Evolutionary conservation across 2,888 invertebrate genomes (phyloP), one percentile per base, ranked within the genome.

Genomic region (Bursaphelenchus okinawaensis): DNA sequence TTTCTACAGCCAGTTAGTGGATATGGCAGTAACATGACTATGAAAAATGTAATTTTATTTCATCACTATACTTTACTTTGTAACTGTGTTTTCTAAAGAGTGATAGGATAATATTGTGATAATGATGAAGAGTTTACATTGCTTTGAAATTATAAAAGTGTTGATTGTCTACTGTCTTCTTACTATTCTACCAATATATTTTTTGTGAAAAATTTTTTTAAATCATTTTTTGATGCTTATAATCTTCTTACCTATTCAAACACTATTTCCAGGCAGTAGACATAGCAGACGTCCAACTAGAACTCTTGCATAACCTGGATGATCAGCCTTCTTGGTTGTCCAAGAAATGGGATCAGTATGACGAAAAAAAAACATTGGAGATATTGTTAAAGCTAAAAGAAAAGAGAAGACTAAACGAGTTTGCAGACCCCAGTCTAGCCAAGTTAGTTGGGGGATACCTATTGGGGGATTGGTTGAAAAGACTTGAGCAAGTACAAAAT

Each of bases 341-440:
- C 27, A 26, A 52, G 8, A 52, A n/a, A 24, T 67, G 67, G 67
- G 52, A 63, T 4, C 40, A 67, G 22, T 29, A 69, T 20, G 22
- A 26, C n/a, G 28, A 50, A 19, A 67, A 71, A 19, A 67, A 19
- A 9, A 67, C 71, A 1, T 24, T 71, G 26, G 73, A 71, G 22
- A 19, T 71, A 12, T 29, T 68, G 6, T 59, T 59, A 19, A 65
- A 68, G 58, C 19, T 68, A n/a, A 54, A 60, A n/a, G 55, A 63
- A 3, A 23, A 58, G 6, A 23, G 55, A 20, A 40, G 65, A n/a
- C 66, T 67, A 22, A 29, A 52, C 31, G 55, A 69, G 28, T 69
- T 73, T 28, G 54, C 50, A 22, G 24, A 67, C 20, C 50, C 55
- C 9, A 55, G 51, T 7, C 60, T 69, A n/a, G 20, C 59, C 12